Base-by-base conservation (phyloP, 2,888 invertebrate genomes). In the Platycheirus rosarum region DNA sequence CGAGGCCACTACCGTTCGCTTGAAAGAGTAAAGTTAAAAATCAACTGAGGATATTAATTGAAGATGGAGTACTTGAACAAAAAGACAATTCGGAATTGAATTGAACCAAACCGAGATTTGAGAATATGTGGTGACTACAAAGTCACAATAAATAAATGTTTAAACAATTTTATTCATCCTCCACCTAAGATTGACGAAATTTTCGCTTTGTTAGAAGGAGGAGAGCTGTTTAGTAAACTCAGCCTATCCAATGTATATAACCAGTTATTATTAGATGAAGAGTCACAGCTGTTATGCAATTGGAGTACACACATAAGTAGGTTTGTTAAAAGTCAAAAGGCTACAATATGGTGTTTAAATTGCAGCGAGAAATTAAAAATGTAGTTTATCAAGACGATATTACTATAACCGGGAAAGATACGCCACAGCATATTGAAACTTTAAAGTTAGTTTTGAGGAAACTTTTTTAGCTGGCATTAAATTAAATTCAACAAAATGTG, bases 401-500 rank as follows among this genome's bases (percentile, higher is more conserved):
- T 14, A 53, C 86, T 0, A 76, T 87, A 0, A 87, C 86, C 7
- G 86, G 85, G 7, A 48, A 40, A 16, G 60, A 42, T 14, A 14
- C 29, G 2, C 2, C 60, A 0, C 85, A 86, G 8, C 87, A 87
- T 69, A 32, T 86, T 6, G 4, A 51, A n/a, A 86, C 85, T 68
- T 53, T 87, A 5, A 46, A n/a, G n/a, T n/a, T n/a, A n/a, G n/a
- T n/a, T n/a, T n/a, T n/a, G n/a, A n/a, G 62, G 0, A 44, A 62
- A 53, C 84, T 87, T 37, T 85, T 87, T 88, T 53, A 4, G 82
- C 74, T 4, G 86, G 86, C 2, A 85, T 86, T 9, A n/a, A n/a
- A n/a, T 49, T 88, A 11, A 86, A 87, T 37, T 0, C 13, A 20
- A 53, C 66, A 2, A 89, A 88, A 75, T 88, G 87, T 79, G 40